A percentile compares a stretch with the other conserved stretches of the same genome.
Evolutionary conservation across 1,140 invertebrate species (phyloP).

Genomic region (Hirudo medicinalis): DNA sequence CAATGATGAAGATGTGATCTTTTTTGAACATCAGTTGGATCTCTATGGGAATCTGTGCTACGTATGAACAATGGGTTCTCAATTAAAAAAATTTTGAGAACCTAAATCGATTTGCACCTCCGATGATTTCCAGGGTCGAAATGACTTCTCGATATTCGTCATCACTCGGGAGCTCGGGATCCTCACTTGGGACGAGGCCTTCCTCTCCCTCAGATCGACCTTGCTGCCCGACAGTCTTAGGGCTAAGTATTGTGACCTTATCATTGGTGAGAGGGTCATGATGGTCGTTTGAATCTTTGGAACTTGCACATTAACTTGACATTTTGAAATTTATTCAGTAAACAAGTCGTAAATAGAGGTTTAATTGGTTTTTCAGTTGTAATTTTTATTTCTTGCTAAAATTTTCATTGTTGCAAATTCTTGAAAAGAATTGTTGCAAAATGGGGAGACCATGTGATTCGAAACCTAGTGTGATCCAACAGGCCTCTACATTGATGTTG

Average conservation of each 20-base stretch:
- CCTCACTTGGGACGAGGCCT: slow-evolving; percentile 38
- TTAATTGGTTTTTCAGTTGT: neutral
- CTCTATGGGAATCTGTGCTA: slow-evolving; percentile 35
- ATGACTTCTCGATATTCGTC: slow-evolving; percentile 34
- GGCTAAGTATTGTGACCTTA: slow-evolving; percentile 37
- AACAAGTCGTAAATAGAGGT: neutral
- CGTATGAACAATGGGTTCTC: slow-evolving; percentile 26
- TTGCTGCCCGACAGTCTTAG: slow-evolving; percentile 34
- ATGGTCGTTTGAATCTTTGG: neutral
- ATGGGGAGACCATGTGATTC: no score
- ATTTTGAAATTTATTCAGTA: neutral
- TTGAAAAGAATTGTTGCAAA: no score
- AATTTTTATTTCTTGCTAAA: neutral
- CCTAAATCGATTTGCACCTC: neutral
- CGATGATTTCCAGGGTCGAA: slow-evolving; percentile 31
- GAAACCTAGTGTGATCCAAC: neutral
- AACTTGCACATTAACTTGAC: neutral
- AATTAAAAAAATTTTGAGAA: no score
- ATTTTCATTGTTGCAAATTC: no score
- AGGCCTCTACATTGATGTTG: slow-evolving; percentile 39
- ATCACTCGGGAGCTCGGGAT: slow-evolving; percentile 37
- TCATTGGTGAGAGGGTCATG: slow-evolving; percentile 32
- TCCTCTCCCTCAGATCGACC: slow-evolving; percentile 32
- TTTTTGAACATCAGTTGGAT: slow-evolving; percentile 36
- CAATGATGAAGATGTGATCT: slow-evolving; percentile 31